phyloP scores from a whole-genome alignment of 2,113 vertebrate species.

The Thomomys bottae region DNA sequence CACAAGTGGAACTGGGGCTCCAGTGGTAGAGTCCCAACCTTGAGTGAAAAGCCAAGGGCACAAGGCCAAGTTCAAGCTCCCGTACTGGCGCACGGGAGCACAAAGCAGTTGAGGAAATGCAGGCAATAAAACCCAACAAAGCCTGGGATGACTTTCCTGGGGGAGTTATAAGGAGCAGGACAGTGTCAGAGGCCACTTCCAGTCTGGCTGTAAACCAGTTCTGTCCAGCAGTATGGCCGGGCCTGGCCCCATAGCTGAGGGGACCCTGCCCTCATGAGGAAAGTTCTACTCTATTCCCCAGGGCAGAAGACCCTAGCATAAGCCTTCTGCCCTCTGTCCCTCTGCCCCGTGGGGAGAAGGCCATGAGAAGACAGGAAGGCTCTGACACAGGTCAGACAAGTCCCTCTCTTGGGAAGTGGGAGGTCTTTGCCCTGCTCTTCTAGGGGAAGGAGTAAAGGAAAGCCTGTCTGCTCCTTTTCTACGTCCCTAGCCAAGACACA shows the following conservation, averaged over 20 bases:
- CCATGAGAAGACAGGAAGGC: not conserved
- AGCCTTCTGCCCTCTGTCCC: not conserved
- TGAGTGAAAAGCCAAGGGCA: no score
- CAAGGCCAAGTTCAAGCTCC: no score
- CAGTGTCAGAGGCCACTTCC: not conserved
- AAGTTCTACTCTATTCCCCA: not conserved
- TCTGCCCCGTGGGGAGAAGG: not conserved
- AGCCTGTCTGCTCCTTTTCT: not conserved
- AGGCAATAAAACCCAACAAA: not conserved
- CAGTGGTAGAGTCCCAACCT: no score
- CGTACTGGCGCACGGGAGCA: no score
- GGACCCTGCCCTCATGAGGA: not conserved
- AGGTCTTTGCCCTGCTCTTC: not conserved
- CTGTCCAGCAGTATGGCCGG: not conserved
- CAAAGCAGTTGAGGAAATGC: no score
- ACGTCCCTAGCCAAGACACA: not conserved
- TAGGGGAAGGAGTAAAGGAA: not conserved
- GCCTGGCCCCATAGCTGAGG: not conserved
- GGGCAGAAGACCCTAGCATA: not conserved
- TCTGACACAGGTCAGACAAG: not conserved
- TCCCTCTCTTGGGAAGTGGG: not conserved
- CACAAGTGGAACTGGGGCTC: no score
- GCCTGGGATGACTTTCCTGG: not conserved
- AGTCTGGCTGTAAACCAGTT: not conserved
- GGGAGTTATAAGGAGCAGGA: not conserved